Conservation (phyloP, 2,888 invertebrate genomes). For the Fragum fragum region DNA sequence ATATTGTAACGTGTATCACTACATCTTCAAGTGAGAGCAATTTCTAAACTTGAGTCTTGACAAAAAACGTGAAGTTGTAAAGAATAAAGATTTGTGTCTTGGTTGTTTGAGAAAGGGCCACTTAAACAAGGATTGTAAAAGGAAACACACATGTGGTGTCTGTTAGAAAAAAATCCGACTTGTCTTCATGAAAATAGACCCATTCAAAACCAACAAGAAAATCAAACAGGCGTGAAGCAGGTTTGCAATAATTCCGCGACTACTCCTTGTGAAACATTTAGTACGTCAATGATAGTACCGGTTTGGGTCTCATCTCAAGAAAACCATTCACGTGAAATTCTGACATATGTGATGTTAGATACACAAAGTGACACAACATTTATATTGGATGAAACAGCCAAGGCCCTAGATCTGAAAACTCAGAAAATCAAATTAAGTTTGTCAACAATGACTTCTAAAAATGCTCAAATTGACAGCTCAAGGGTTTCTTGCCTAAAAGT, state of each 20-base stretch:
- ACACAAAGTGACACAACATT: slow-evolving; percentile 61
- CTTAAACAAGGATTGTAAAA: not conserved
- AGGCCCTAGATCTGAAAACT: not conserved
- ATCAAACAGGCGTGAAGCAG: too few species aligned
- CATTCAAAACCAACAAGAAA: too few species aligned
- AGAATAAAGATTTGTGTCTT: too few species aligned
- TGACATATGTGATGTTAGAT: slow-evolving; percentile 54
- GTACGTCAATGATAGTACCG: slow-evolving; percentile 27
- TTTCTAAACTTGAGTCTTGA: not conserved
- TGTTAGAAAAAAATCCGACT: slow-evolving; percentile 33
- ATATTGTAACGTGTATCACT: not conserved
- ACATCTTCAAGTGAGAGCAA: not conserved
- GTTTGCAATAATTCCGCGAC: not conserved
- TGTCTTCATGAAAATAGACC: slow-evolving; percentile 37
- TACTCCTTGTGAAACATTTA: not conserved
- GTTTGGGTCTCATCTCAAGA: slow-evolving; percentile 36
- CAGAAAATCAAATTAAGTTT: slow-evolving; percentile 34
- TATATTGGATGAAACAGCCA: slow-evolving; percentile 34
- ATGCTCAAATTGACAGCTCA: slow-evolving; percentile 40
- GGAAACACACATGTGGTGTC: slow-evolving; percentile 28
- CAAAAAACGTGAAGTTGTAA: not conserved
- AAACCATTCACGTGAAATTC: slow-evolving; percentile 27
- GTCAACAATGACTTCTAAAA: slow-evolving; percentile 52
- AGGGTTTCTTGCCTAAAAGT: slow-evolving; percentile 36
- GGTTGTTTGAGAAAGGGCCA: too few species aligned